A percentile compares a stretch with the other conserved stretches of the same genome.
Evolutionary conservation across 2,888 invertebrate species (phyloP).

Genomic region (Cyclophora albipunctata): DNA sequence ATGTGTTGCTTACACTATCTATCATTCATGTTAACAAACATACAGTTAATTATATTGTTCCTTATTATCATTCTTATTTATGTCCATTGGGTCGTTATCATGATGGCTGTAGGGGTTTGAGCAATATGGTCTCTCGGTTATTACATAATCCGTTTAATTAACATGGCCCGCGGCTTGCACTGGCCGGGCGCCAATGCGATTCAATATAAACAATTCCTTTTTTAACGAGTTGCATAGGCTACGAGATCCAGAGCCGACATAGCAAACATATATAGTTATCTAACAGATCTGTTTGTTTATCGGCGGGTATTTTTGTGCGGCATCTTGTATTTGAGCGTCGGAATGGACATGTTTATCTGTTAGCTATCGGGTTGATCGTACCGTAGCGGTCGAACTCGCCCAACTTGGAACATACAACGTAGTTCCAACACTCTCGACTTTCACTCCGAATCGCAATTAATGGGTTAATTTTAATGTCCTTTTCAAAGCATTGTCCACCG

Average conservation of each 20-base stretch:
- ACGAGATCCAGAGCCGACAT: conserved; percentile 5
- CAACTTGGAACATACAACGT: conserved; percentile 11
- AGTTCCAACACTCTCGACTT: background rate
- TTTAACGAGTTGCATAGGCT: conserved; percentile 12
- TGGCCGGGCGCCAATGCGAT: conserved; percentile 39
- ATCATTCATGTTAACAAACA: too few relatives aligned
- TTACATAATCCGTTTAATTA: conserved; percentile 18
- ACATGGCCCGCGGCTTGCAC: conserved; percentile 12
- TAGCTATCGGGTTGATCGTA: conserved; percentile 48
- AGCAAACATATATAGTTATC: conserved; percentile 19
- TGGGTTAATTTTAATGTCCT: too few relatives aligned
- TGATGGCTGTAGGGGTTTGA: too few relatives aligned
- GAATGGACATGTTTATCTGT: conserved; percentile 59
- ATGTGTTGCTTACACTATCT: too few relatives aligned
- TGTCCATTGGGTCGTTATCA: too few relatives aligned
- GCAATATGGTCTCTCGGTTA: too few relatives aligned
- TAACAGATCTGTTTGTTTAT: conserved; percentile 45
- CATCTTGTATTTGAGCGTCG: conserved; percentile 43
- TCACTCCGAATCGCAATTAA: too few relatives aligned
- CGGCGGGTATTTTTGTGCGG: conserved; percentile 48
- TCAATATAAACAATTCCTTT: conserved; percentile 18
- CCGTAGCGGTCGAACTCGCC: conserved; percentile 28
- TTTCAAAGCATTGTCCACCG: background rate
- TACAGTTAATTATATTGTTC: too few relatives aligned
- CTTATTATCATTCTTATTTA: too few relatives aligned